These are phyloP conservation scores for Echinarachnius parma DNA, from an alignment of 53 echinoderm and acorn worm species.

Conservation along the genomic window DNA sequence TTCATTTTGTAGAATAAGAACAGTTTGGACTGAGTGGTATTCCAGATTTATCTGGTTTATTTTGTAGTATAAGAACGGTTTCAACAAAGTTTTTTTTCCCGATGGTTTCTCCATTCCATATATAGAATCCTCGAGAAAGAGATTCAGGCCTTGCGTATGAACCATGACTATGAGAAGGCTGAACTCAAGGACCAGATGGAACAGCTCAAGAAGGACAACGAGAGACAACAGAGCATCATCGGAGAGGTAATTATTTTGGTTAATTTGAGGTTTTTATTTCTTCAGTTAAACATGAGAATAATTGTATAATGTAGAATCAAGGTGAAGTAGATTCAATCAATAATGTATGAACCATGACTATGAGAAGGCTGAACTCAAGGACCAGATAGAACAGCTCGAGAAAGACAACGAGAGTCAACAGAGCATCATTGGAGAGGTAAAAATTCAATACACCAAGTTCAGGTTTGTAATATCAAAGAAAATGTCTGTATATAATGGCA, in stretches of 20 bases:
- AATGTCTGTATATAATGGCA: too few relatives aligned
- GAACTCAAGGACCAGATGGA: constrained; percentile 79
- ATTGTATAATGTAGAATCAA: constrained; percentile 73
- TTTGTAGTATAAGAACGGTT: too few relatives aligned
- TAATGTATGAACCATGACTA: constrained; percentile 91
- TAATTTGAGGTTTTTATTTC: too few relatives aligned
- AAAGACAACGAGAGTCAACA: constrained; percentile 82
- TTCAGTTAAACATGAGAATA: constrained; percentile 10
- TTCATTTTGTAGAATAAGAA: too few relatives aligned
- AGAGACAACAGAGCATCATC: constrained; percentile 91
- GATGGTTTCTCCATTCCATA: too few relatives aligned
- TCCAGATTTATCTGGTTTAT: too few relatives aligned
- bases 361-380: constrained; percentile 80
- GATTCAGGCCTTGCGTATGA: constrained; percentile 89
- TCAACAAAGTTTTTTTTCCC: too few relatives aligned
- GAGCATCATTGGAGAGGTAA: constrained; percentile 83
- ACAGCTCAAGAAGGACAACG: constrained; percentile 76
- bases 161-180: constrained; percentile 79
- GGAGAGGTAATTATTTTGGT: constrained; percentile 98
- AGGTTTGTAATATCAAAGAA: too few relatives aligned
- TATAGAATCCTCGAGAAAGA: constrained; percentile 93
- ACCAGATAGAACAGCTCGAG: constrained; percentile 65
- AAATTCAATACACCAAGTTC: too few relatives aligned
- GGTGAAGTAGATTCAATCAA: constrained; percentile 89
- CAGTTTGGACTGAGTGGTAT: too few relatives aligned